Conservation (phyloP, 2,888 invertebrate genomes). For the Exephanes ischioxanthus region DNA sequence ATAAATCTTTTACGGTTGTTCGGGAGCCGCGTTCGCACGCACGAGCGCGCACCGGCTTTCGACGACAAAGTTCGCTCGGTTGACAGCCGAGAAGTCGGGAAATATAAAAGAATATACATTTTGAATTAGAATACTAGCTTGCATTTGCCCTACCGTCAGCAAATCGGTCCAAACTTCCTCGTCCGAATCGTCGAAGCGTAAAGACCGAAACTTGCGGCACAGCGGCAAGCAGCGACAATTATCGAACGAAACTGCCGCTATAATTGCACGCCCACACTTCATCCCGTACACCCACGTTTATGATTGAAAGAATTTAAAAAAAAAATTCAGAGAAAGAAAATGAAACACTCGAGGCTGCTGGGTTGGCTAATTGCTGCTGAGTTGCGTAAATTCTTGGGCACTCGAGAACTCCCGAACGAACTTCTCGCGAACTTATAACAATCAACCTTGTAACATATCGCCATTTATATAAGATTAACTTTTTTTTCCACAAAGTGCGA, state of each 20-base stretch:
- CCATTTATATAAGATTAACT: slow-evolving; percentile 59
- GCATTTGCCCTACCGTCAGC: not conserved
- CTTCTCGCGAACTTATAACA: slow-evolving; percentile 50
- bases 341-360: slow-evolving; percentile 21
- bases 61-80: not conserved
- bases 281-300: slow-evolving; percentile 45
- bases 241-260: slow-evolving; percentile 11
- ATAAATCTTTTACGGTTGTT: slow-evolving; percentile 37
- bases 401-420: slow-evolving; percentile 37
- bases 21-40: not conserved
- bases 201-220: not conserved
- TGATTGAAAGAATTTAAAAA: not conserved
- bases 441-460: slow-evolving; percentile 77
- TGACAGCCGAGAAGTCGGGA: not conserved
- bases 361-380: slow-evolving; percentile 33
- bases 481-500: slow-evolving; percentile 3
- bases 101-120: not conserved
- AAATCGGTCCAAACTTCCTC: not conserved
- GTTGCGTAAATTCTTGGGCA: slow-evolving; percentile 32
- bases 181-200: slow-evolving; percentile 4
- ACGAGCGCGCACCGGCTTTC: not conserved
- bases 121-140: not conserved
- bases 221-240: slow-evolving; percentile 36
- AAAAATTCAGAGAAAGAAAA: slow-evolving; percentile 47
- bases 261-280: slow-evolving; percentile 50